Base-by-base conservation (phyloP, 2,113 vertebrate genomes). In the Trinectes maculatus region DNA sequence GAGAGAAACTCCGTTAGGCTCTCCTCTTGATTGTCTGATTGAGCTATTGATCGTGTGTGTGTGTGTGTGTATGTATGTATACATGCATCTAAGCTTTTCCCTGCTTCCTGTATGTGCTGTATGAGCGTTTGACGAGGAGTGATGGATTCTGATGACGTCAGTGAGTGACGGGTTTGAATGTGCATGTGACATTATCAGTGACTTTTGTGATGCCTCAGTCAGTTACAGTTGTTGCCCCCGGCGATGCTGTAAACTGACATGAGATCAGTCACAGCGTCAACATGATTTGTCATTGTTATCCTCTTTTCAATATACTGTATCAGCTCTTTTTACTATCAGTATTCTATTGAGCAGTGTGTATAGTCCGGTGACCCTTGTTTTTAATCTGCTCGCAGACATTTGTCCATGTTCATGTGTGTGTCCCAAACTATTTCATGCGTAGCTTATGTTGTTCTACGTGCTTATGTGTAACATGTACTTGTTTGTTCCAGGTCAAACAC, bases 221-320 rank as follows among this genome's bases (percentile, higher is more conserved):
- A 72, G 47, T 48, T 44, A 21, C 51, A 16, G 40, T 16, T 15
- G 37, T n/a, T n/a, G n/a, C n/a, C n/a, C n/a, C n/a, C n/a, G n/a
- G n/a, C n/a, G n/a, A n/a, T n/a, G n/a, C 82, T 57, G 71, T 65
- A 22, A 34, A 53, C 54, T 52, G 55, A 48, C 28, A 55, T 3
- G 44, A 54, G 49, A 15, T 71, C 57, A 59, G 36, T 58, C 56
- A 58, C 47, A 19, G 33, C 58, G 49, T 42, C 24, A 55, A 25
- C 57, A 10, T n/a, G 1, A 56, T 77, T 62, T 76, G 66, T 87
- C 77, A 81, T 76, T 88, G 83, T 89, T 89, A 90, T 72, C 73
- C 58, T 85, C 18, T 78, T 69, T 74, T 79, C 55, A 81, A 66
- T 88, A 84, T 85, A 46, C 53, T 83, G 69, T 71, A 52, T 87